Percentiles rank a stretch among this genome's conserved stretches.
Evolutionary conservation across 2,888 invertebrate species (phyloP).

Genomic region (Drosophila koepferae): DNA sequence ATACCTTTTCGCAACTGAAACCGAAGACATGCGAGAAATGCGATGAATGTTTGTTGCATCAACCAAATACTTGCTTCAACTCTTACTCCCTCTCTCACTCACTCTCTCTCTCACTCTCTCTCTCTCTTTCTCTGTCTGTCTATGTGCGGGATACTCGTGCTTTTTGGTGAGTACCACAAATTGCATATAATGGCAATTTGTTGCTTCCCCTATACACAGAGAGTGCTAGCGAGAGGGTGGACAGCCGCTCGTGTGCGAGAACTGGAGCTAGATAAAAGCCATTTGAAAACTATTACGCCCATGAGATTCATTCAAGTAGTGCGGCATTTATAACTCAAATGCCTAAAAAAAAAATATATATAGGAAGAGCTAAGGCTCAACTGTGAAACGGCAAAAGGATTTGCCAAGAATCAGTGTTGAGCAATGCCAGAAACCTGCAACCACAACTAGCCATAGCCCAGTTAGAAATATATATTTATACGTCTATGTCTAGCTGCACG

Average conservation of each 20-base stretch:
- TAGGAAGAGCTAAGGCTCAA: slow-evolving; percentile 9
- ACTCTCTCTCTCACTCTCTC: slow-evolving; percentile 4
- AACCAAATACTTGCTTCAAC: not conserved
- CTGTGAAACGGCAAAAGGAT: slow-evolving; percentile 22
- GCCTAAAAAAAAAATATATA: slow-evolving; percentile 32
- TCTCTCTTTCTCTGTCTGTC: slow-evolving; percentile 7
- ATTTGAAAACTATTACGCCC: slow-evolving; percentile 82
- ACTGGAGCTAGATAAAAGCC: slow-evolving; percentile 61
- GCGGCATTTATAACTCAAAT: slow-evolving; percentile 79
- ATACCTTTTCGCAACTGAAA: slow-evolving; percentile 20
- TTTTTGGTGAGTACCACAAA: slow-evolving; percentile 48
- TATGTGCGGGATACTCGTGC: slow-evolving; percentile 43
- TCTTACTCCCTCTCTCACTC: slow-evolving; percentile 1
- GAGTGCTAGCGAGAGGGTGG: slow-evolving; percentile 27
- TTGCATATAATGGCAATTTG: slow-evolving; percentile 70
- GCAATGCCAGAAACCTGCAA: slow-evolving; percentile 16
- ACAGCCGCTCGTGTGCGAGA: slow-evolving; percentile 43
- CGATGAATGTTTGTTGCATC: slow-evolving; percentile 31
- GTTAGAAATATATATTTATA: not conserved
- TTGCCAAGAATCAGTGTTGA: slow-evolving; percentile 49
- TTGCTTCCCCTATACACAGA: slow-evolving; percentile 27
- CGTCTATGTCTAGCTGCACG: slow-evolving; percentile 6
- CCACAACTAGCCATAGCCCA: slow-evolving; percentile 5
- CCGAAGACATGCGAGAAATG: slow-evolving; percentile 29
- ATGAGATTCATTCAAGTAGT: slow-evolving; percentile 78